Conservation (phyloP, 2,888 invertebrate genomes). For the Galerucella calmariensis region DNA sequence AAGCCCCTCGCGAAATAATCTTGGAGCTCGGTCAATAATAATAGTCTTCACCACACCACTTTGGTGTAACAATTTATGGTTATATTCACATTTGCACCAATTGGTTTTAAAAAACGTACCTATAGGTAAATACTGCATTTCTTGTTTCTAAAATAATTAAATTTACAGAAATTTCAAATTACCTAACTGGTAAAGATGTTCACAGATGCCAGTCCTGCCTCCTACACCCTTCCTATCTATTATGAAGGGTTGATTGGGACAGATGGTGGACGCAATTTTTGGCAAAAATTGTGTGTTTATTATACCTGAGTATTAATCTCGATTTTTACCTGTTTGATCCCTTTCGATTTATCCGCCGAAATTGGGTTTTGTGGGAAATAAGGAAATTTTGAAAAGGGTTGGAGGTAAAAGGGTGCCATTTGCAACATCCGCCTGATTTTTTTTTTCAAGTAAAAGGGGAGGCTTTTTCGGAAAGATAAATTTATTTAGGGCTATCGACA, state of each 20-base stretch:
- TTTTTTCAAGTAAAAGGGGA: conserved; percentile 12
- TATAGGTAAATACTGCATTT: no score
- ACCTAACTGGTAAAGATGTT: neutral
- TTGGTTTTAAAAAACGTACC: no score
- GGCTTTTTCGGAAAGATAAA: conserved; percentile 4
- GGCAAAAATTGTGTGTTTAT: conserved; percentile 35
- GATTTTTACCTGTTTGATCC: conserved; percentile 48
- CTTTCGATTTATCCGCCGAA: conserved; percentile 31
- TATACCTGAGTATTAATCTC: conserved; percentile 39
- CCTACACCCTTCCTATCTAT: conserved; percentile 40
- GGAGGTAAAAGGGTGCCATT: conserved; percentile 37
- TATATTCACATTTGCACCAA: no score
- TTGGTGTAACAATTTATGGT: no score
- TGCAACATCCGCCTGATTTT: conserved; percentile 44
- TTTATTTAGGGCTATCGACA: conserved; percentile 12
- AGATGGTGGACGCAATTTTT: conserved; percentile 54
- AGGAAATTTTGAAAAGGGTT: conserved; percentile 43
- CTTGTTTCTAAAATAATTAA: no score
- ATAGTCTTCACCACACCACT: no score
- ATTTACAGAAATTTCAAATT: neutral
- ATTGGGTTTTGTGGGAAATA: conserved; percentile 48
- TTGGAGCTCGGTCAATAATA: no score
- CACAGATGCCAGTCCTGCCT: neutral
- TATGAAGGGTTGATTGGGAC: conserved; percentile 48
- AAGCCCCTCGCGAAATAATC: no score